A percentile compares a stretch with the other conserved stretches of the same genome.
phyloP scores from a whole-genome alignment of 2,797 vertebrate genomes.

The Vipera ursinii region DNA sequence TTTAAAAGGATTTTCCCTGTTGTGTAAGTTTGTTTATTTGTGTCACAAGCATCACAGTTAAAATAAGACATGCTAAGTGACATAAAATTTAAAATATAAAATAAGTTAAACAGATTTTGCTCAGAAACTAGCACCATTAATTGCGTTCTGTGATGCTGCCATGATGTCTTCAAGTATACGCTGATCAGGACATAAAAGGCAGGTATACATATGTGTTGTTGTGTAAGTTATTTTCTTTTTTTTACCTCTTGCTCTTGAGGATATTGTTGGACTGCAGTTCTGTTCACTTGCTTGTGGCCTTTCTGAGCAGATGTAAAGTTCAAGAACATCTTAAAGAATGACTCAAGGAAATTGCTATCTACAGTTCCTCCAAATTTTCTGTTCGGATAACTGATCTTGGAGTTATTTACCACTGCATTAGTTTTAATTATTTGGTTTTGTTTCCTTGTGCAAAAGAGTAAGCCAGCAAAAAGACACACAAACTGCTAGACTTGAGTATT shows the following conservation, averaged over 20 bases:
- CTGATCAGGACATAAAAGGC: neutral
- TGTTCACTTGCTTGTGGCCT: neutral
- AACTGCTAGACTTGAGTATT: neutral
- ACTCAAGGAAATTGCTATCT: neutral
- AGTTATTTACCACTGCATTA: neutral
- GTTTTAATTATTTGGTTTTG: neutral
- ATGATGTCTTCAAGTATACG: neutral
- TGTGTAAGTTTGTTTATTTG: neutral
- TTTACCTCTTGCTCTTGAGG: neutral
- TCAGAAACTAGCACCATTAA: neutral
- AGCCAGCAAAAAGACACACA: neutral
- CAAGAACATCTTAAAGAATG: neutral
- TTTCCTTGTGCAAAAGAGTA: neutral
- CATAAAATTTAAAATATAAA: neutral
- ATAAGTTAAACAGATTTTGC: neutral
- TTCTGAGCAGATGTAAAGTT: neutral
- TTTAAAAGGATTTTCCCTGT: neutral
- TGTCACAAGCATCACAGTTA: neutral
- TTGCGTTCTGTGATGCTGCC: neutral
- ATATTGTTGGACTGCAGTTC: neutral
- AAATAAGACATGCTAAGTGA: neutral
- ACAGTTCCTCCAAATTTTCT: neutral
- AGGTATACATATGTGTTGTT: neutral
- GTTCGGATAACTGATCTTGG: neutral
- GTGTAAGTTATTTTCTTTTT: neutral